Evolutionary conservation across 2,888 invertebrate genomes (phyloP).

Genomic region (Drosophila ezoana): DNA sequence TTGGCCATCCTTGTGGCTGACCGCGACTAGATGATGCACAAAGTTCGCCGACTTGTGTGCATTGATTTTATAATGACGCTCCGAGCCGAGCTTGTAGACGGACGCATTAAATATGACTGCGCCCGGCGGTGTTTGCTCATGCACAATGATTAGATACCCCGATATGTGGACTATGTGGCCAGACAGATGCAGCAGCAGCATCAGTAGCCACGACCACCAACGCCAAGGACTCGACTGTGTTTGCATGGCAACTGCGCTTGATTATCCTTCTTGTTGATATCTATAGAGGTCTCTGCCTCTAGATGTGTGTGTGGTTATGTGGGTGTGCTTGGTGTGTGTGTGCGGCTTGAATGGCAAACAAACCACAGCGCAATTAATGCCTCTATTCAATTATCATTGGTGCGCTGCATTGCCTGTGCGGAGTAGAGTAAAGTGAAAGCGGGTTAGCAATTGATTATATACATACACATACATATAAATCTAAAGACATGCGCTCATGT

Average conservation of each 20-base stretch:
- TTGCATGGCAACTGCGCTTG: conserved; percentile 56
- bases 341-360: conserved; percentile 53
- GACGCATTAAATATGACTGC: conserved; percentile 91
- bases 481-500: not conserved
- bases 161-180: conserved; percentile 51
- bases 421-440: conserved; percentile 14
- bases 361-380: conserved; percentile 67
- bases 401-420: conserved; percentile 51
- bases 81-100: conserved; percentile 92
- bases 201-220: conserved; percentile 26
- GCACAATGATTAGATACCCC: conserved; percentile 87
- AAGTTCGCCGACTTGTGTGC: conserved; percentile 92
- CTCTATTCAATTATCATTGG: conserved; percentile 73
- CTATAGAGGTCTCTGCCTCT: not conserved
- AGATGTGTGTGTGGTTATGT: conserved; percentile 14
- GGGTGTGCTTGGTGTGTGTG: conserved; percentile 9
- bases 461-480: not conserved
- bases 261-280: conserved; percentile 35
- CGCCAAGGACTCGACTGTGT: conserved; percentile 38
- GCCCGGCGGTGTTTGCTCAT: conserved; percentile 88
- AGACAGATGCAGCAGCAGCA: conserved; percentile 51
- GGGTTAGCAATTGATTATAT: conserved; percentile 34
- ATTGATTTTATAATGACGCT: conserved; percentile 92
- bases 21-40: conserved; percentile 91
- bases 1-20: conserved; percentile 90